Evolutionary conservation across 2,113 vertebrate genomes (phyloP), one percentile per base, ranked within the genome.

Genomic region (Phylloscopus whistleri): DNA sequence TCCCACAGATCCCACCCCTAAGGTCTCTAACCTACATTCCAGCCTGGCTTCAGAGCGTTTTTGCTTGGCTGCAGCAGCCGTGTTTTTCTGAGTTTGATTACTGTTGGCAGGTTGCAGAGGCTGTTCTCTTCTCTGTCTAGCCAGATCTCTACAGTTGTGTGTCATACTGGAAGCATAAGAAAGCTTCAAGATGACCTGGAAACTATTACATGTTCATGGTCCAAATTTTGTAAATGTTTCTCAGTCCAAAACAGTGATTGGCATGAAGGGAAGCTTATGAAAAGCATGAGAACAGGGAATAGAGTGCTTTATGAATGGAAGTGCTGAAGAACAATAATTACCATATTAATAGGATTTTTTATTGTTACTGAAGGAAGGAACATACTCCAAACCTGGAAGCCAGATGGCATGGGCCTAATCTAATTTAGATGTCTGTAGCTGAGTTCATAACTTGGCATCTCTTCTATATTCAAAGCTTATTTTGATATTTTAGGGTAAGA

Each of bases 1-100:
- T 56, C 21, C n/a, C 13, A 22, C 6, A 33, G n/a, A 89, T 15
- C 23, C 9, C 37, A 60, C 5, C 5, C 20, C 9, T 10, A 41
- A 67, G 7, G 22, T 85, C 70, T 59, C 1, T 3, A 67, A 46
- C n/a, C n/a, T 28, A 3, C 2, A 0, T 72, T 82, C 39, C 70
- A 82, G 10, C n/a, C 39, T 67, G 52, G 10, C 26, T 85, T 75
- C 0, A 0, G 39, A 59, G 15, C 1, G 6, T 20, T 23, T 79
- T 55, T 79, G 4, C 8, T 88, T 85, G 56, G 19, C 63, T 67
- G 22, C 7, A 5, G 14, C 31, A 73, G 30, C 11, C 0, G 0
- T 43, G 13, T 35, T 81, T 64, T 26, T 35, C 8, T 70, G 28
- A 9, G 5, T 44, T 73, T 63, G 72, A 13, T 49, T 67, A 5